A percentile compares a stretch with the other conserved stretches of the same genome.
Evolutionary conservation across 2,888 invertebrate genomes (phyloP).

Genomic region (Ornithoptera alexandrae): DNA sequence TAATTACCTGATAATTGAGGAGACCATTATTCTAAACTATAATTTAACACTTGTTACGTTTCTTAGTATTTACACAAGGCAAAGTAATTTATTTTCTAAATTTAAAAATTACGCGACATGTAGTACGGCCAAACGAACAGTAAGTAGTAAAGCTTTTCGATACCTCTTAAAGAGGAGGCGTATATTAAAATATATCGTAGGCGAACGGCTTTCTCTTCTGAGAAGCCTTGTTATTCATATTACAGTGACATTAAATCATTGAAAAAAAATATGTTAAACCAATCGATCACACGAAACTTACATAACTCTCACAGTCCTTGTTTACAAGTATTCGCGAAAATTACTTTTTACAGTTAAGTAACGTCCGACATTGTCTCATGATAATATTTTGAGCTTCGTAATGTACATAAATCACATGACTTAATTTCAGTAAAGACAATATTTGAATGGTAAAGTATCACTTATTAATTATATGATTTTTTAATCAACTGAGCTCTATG

Average conservation of each 20-base stretch:
- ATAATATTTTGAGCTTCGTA: too few species aligned
- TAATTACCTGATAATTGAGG: background rate
- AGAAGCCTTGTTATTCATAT: constrained; percentile 37
- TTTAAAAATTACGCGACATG: constrained; percentile 13
- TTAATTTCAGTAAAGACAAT: too few species aligned
- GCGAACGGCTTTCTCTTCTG: constrained; percentile 73
- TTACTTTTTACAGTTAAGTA: background rate
- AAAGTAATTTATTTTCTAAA: background rate
- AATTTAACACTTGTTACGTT: background rate
- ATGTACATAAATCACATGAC: too few species aligned
- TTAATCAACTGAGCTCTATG: too few species aligned
- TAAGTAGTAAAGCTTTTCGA: constrained; percentile 34
- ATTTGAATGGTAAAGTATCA: too few species aligned
- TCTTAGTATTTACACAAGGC: background rate
- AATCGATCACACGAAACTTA: background rate
- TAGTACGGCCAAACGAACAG: constrained; percentile 34
- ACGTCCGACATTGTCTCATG: background rate
- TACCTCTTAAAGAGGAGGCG: constrained; percentile 45
- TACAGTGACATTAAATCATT: constrained; percentile 16
- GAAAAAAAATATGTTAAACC: background rate
- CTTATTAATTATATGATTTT: too few species aligned
- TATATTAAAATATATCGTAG: constrained; percentile 46
- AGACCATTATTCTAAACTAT: background rate
- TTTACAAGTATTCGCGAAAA: background rate
- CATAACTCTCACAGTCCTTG: background rate